Conservation (phyloP, 2,888 invertebrate species). For the Eurytoma californica region DNA sequence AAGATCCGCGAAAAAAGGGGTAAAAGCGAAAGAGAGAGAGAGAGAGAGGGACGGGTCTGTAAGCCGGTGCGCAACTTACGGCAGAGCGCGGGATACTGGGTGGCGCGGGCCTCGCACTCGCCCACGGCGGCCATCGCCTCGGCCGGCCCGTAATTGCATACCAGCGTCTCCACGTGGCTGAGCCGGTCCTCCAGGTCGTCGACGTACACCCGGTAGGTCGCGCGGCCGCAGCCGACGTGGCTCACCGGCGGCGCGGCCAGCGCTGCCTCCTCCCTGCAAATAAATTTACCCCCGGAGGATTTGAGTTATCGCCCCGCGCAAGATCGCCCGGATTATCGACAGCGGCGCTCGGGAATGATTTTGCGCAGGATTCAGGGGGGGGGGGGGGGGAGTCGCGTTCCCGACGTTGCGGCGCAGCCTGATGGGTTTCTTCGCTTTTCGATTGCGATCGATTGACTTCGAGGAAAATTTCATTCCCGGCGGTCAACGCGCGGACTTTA, state of each 20-base stretch:
- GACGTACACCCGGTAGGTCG: slow-evolving; percentile 62
- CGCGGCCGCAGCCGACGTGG: slow-evolving; percentile 66
- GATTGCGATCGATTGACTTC: no score
- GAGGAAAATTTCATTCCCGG: no score
- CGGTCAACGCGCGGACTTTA: no score
- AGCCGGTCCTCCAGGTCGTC: slow-evolving; percentile 52
- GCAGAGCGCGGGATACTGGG: slow-evolving; percentile 62
- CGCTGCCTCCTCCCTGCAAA: slow-evolving; percentile 8
- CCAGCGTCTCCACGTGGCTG: slow-evolving; percentile 65
- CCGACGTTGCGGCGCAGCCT: no score
- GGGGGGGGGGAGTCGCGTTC: no score
- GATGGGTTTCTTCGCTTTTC: no score
- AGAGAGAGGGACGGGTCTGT: no score
- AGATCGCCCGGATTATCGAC: neutral
- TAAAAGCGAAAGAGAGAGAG: no score
- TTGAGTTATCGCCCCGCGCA: neutral
- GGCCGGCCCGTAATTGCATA: slow-evolving; percentile 72
- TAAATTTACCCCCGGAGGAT: slow-evolving; percentile 3
- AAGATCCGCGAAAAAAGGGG: no score
- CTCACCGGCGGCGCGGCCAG: slow-evolving; percentile 44
- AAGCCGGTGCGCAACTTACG: slow-evolving; percentile 56
- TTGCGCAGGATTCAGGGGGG: neutral
- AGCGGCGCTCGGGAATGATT: neutral
- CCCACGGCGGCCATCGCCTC: slow-evolving; percentile 64
- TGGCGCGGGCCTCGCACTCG: slow-evolving; percentile 52